A percentile compares a stretch with the other conserved stretches of the same genome.
Conservation (phyloP, 2,888 invertebrate genomes). For the Tyria jacobaeae region DNA sequence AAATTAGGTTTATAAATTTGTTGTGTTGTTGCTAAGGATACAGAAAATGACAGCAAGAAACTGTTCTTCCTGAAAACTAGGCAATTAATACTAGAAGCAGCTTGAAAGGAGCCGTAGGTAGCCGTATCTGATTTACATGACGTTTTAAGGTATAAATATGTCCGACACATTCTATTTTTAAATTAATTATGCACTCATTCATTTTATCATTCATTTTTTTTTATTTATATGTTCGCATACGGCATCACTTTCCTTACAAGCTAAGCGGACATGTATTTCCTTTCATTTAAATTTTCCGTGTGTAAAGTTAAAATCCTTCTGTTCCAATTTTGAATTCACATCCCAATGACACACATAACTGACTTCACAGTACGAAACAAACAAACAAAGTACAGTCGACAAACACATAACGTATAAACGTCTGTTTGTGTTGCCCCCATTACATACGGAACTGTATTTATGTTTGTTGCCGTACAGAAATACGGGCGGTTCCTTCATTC, state of each 20-base stretch:
- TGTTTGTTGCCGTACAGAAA: slow-evolving; percentile 41
- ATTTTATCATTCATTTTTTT: too few relatives aligned
- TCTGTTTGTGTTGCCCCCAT: slow-evolving; percentile 59
- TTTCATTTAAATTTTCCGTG: neutral
- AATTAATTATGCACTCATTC: too few relatives aligned
- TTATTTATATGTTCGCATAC: neutral
- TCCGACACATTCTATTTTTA: too few relatives aligned
- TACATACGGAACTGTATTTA: slow-evolving; percentile 45
- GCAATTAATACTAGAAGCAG: too few relatives aligned
- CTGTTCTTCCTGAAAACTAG: too few relatives aligned
- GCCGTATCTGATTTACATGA: too few relatives aligned
- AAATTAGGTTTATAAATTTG: too few relatives aligned
- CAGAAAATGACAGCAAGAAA: too few relatives aligned
- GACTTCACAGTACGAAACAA: slow-evolving; percentile 34
- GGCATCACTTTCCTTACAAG: neutral
- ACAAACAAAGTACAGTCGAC: slow-evolving; percentile 41
- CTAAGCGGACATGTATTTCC: neutral
- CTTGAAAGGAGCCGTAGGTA: too few relatives aligned
- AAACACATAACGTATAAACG: slow-evolving; percentile 42
- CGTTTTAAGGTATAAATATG: too few relatives aligned
- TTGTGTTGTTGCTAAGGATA: too few relatives aligned
- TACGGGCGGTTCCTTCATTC: slow-evolving; percentile 34
- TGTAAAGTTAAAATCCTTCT: neutral
- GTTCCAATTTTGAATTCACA: neutral
- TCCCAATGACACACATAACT: neutral